Evolutionary conservation across 1,140 invertebrate species (phyloP).

Genomic region (Sesamia nonagrioides): DNA sequence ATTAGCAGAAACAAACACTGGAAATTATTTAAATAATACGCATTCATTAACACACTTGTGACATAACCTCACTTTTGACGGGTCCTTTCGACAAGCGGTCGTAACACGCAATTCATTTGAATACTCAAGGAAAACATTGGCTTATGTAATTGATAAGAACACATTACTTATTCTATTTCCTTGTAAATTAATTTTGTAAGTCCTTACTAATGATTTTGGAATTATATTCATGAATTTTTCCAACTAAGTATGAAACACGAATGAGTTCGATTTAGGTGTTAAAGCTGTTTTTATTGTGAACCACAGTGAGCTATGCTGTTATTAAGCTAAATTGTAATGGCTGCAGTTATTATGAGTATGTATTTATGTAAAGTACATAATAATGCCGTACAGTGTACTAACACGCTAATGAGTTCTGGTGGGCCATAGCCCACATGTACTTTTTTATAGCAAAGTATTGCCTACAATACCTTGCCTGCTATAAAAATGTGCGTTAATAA

Average conservation of each 20-base stretch:
- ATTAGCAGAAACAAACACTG: constrained; percentile 41
- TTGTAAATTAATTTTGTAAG: constrained; percentile 17
- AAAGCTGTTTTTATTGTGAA: not conserved
- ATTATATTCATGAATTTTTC: constrained; percentile 11
- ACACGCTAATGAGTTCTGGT: constrained; percentile 3
- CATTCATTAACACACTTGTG: constrained; percentile 51
- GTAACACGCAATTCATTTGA: constrained; percentile 65
- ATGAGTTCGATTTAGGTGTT: not conserved
- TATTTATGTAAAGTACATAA: constrained; percentile 6
- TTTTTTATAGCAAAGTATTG: too few species aligned
- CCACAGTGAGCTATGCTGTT: not conserved
- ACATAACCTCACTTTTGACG: constrained; percentile 54
- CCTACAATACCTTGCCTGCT: not conserved
- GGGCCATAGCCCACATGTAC: too few species aligned
- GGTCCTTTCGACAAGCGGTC: constrained; percentile 49
- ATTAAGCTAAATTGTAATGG: not conserved
- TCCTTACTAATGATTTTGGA: constrained; percentile 9
- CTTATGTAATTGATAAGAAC: constrained; percentile 51
- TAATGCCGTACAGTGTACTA: not conserved
- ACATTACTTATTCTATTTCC: constrained; percentile 39
- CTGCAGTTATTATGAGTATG: constrained; percentile 14
- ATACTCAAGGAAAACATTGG: constrained; percentile 60
- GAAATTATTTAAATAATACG: constrained; percentile 49
- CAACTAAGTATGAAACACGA: not conserved
- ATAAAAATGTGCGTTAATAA: not conserved